A percentile compares a stretch with the other conserved stretches of the same genome.
Conservation (phyloP, 2,113 vertebrate genomes). For the Taurulus bubalis region DNA sequence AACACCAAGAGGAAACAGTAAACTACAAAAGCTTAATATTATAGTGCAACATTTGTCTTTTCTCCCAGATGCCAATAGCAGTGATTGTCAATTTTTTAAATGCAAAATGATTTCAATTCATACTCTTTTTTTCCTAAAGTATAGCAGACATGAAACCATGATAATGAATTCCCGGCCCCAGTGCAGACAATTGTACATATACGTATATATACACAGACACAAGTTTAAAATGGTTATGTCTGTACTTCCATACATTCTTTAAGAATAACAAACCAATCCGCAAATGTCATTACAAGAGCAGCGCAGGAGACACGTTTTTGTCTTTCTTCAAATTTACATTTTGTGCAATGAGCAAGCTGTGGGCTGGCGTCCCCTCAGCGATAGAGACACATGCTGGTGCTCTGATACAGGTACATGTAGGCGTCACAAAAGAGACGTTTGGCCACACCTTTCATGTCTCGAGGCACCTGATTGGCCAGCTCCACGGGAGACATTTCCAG, state of each 20-base stretch:
- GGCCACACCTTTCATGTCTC: slow-evolving; percentile 91
- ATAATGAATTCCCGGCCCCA: background rate
- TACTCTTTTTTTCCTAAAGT: background rate
- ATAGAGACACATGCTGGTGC: slow-evolving; percentile 87
- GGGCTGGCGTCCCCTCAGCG: slow-evolving; percentile 66
- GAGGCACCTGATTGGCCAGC: slow-evolving; percentile 85
- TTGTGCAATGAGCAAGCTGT: background rate
- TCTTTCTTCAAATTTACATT: background rate
- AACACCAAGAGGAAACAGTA: background rate
- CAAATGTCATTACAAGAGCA: slow-evolving; percentile 2
- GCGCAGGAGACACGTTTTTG: background rate
- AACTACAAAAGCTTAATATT: background rate
- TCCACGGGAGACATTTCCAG: slow-evolving; percentile 81
- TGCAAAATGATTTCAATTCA: slow-evolving; percentile 42
- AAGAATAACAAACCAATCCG: background rate
- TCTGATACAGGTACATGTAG: slow-evolving; percentile 94
- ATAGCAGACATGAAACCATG: background rate
- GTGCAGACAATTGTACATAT: background rate
- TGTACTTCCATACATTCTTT: background rate
- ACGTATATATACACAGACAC: background rate
- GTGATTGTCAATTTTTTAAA: slow-evolving; percentile 13
- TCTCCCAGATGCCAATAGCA: background rate
- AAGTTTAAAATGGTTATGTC: background rate
- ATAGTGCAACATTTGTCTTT: slow-evolving; percentile 14
- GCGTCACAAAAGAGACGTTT: slow-evolving; percentile 93